Evolutionary conservation across 2,113 vertebrate genomes (phyloP), one percentile per base, ranked within the genome.

Genomic region (Etheostoma cragini): DNA sequence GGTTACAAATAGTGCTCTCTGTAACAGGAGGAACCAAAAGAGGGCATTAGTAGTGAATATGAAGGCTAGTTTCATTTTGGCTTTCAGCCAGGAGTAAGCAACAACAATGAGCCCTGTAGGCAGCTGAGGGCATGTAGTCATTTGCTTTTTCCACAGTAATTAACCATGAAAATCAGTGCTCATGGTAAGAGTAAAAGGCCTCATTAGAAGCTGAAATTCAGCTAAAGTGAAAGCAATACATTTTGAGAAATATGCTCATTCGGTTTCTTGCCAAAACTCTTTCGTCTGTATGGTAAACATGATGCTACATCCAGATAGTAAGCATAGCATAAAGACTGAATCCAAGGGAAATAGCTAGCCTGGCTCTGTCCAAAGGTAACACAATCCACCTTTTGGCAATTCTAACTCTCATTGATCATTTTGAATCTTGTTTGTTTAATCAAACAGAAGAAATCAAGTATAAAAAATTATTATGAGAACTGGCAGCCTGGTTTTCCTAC

Each of bases 1-100:
- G 84, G 82, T 87, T 89, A 73, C 89, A 90, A 90, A 89, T 84
- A 78, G 82, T 77, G 47, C 73, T 50, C 49, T 85, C 67, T 80
- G 88, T 87, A 91, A 70, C 72, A 83, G 35, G 35, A 72, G 66
- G 65, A 74, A 66, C 80, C 84, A 72, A 80, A 79, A 77, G 33
- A 52, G 68, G 49, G 33, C 75, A 87, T 91, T 80, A 79, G 61
- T 35, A 50, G 53, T 17, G 61, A 75, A 88, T 71, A 22, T 70
- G 38, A 42, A 58, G 42, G 72, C 49, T 54, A 47, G 33, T 56
- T 84, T 82, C 52, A 56, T 71, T 72, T 56, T 76, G 2, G 26
- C 57, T 33, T 65, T 57, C 56, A 64, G 66, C 52, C 21, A 26
- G 38, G 54, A 67, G 14, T 22, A 52, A 42, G 21, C 53, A 62